Percentiles rank a stretch among this genome's conserved stretches.
Evolutionary conservation across 2,797 vertebrate genomes (phyloP).

Genomic region (Momotus momota): DNA sequence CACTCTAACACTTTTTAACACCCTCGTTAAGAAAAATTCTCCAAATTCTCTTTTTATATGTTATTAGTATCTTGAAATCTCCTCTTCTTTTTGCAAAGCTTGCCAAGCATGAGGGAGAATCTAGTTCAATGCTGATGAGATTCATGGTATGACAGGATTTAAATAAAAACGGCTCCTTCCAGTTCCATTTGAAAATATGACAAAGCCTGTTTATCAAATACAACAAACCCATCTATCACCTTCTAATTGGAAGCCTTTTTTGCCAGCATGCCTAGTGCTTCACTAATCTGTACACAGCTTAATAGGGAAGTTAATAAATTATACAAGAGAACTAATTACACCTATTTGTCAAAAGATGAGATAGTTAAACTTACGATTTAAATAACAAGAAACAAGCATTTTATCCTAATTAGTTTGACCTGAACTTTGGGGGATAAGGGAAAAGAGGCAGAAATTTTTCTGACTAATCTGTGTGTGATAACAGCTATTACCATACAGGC

Average conservation of each 20-base stretch:
- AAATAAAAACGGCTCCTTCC: constrained; percentile 17
- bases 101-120: not conserved
- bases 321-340: constrained; percentile 77
- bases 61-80: not conserved
- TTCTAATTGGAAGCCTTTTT: constrained; percentile 65
- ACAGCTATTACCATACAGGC: not conserved
- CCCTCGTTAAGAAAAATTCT: not conserved
- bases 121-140: not conserved
- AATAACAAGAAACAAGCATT: constrained; percentile 66
- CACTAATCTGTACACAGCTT: constrained; percentile 66
- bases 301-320: constrained; percentile 76
- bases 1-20: not conserved
- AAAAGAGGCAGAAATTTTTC: constrained; percentile 52
- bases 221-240: constrained; percentile 69
- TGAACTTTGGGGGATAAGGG: constrained; percentile 39
- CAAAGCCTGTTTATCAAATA: constrained; percentile 60
- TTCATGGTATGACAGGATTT: not conserved
- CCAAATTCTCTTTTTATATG: not conserved
- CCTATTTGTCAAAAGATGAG: constrained; percentile 75
- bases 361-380: constrained; percentile 64
- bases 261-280: constrained; percentile 55
- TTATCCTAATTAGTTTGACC: constrained; percentile 76
- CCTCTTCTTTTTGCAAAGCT: not conserved
- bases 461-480: constrained; percentile 8
- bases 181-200: constrained; percentile 60